Percentiles rank a stretch among this genome's conserved stretches.
Conservation (phyloP, 2,797 vertebrate species). For the Bradypus variegatus region DNA sequence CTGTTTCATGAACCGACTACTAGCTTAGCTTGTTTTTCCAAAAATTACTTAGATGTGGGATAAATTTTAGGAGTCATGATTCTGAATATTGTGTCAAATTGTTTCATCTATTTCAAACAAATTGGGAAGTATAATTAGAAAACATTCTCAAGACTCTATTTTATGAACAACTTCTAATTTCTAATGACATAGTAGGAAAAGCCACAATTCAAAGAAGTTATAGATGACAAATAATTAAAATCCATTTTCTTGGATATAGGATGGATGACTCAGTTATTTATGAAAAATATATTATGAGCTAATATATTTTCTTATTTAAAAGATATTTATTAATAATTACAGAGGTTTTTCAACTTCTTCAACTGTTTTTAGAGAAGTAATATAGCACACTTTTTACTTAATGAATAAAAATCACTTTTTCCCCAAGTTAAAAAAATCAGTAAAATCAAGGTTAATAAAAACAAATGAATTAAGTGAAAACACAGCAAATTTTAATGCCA, state of each 20-base stretch:
- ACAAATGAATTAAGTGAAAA: background rate
- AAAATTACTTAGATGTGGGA: background rate
- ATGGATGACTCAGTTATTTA: conserved; percentile 11
- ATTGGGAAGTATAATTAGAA: background rate
- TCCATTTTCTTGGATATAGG: background rate
- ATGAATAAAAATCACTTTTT: background rate
- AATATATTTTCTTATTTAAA: background rate
- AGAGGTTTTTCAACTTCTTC: background rate
- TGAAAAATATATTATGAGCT: background rate
- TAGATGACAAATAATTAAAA: background rate
- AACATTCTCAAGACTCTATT: background rate
- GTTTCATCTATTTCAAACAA: background rate
- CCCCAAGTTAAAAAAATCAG: background rate
- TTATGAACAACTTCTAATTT: conserved; percentile 11
- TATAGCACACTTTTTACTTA: background rate
- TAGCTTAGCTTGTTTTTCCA: background rate
- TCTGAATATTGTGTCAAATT: background rate
- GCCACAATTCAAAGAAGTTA: background rate
- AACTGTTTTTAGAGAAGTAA: background rate
- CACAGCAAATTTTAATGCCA: conserved; percentile 10
- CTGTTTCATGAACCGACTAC: background rate
- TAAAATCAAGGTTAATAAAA: conserved; percentile 4
- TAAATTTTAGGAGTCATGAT: background rate
- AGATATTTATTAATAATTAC: background rate
- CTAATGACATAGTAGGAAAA: background rate